Evolutionary conservation across 1,140 invertebrate genomes (phyloP), one percentile per base, ranked within the genome.

Genomic region (Riptortus pedestris): DNA sequence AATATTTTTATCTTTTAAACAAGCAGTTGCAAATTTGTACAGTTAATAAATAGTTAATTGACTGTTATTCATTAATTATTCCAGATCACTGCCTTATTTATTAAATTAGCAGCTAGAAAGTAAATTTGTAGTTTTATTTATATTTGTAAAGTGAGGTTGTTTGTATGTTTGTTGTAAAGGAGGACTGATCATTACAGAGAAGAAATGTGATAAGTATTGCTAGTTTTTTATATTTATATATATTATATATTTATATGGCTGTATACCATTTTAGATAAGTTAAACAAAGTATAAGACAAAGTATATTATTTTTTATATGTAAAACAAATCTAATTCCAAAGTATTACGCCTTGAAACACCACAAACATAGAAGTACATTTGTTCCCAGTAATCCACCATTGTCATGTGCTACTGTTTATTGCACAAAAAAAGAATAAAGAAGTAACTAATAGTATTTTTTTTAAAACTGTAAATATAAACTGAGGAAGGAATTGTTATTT

Each of bases 201-300:
- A 29, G 33, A 47, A 62, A 9, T 62, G 60, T 62, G 60, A 62
- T 62, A 62, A 62, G 60, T 43, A 62, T 45, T 62, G 60, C 60
- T 62, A 62, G 60, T 62, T 33, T 62, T 62, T 62, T 55, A 55
- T 24, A 24, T 24, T 55, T 24, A 55, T 20, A 52, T 2, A 52
- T 52, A 55, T 38, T 55, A 55, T 55, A 55, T 55, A 55, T 55
- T 24, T 55, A 16, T 55, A 55, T 55, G 24, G 18, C 24, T 55
- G 24, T 55, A 55, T 55, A 55, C 12, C 2, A 22, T 51, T 51
- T 55, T 55, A 24, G 16, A 55, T 55, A 26, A 48, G 26, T 55
- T 22, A 14, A 38, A 24, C 51, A 55, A 55, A 55, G 24, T 55
- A 55, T 55, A 55, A 55, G 51, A 55, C 51, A 55, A 55, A 55